phyloP scores from a whole-genome alignment of 2,797 vertebrate species.

The Ispidina picta region DNA sequence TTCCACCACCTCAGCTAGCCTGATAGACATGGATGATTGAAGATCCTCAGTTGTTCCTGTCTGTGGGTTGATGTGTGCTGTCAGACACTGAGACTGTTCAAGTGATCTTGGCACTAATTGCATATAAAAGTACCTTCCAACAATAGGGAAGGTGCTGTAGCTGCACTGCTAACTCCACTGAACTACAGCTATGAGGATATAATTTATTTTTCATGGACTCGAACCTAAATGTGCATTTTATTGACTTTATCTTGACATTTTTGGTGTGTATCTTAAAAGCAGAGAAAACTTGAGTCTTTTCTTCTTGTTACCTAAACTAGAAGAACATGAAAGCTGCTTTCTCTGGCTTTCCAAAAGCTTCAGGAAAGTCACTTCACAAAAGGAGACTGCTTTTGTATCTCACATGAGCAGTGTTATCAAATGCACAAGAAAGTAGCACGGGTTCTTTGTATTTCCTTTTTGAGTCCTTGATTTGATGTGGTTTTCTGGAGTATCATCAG shows the following conservation, averaged over 20 bases:
- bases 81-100: not conserved
- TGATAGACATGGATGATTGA: not conserved
- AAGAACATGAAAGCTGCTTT: conserved; percentile 4
- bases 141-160: not conserved
- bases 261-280: not conserved
- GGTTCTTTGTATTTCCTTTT: conserved; percentile 52
- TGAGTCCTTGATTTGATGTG: conserved; percentile 40
- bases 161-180: not conserved
- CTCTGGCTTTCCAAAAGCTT: conserved; percentile 36
- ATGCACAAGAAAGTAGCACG: conserved; percentile 18
- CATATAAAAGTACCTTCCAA: not conserved
- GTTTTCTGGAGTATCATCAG: conserved; percentile 57
- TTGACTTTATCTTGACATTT: conserved; percentile 45
- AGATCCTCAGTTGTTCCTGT: not conserved
- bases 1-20: not conserved
- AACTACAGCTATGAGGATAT: not conserved
- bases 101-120: conserved; percentile 27
- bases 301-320: not conserved
- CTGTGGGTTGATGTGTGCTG: not conserved
- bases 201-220: not conserved
- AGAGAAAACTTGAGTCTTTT: not conserved
- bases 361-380: not conserved
- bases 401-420: conserved; percentile 21
- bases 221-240: not conserved
- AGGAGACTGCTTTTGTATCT: conserved; percentile 1